These are phyloP conservation scores for Cnemophilus loriae DNA, from an alignment of 2,113 vertebrate species.

Conservation along the genomic window DNA sequence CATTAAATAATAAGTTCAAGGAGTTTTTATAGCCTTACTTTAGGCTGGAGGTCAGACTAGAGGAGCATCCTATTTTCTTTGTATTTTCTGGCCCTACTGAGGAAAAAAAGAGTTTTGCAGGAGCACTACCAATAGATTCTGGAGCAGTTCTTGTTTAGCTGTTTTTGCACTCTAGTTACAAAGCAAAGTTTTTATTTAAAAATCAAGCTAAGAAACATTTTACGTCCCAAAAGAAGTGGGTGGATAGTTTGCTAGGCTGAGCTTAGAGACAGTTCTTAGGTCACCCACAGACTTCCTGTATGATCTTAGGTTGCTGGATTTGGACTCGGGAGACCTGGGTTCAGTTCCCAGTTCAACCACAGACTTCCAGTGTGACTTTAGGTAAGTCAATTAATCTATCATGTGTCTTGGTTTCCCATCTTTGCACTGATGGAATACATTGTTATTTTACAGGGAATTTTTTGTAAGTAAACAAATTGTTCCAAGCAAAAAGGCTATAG, in stretches of 20 bases:
- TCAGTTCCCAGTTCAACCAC: constrained; percentile 63
- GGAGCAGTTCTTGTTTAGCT: not conserved
- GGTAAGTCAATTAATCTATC: constrained; percentile 46
- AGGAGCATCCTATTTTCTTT: not conserved
- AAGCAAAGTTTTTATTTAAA: not conserved
- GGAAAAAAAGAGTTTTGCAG: not conserved
- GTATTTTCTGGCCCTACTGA: not conserved
- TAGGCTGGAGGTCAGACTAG: not conserved
- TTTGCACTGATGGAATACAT: not conserved
- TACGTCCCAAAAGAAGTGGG: not conserved
- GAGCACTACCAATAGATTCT: not conserved
- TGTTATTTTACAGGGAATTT: not conserved
- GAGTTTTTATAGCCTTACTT: not conserved
- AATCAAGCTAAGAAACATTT: not conserved
- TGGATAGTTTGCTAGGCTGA: not conserved
- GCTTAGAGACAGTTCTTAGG: constrained; percentile 45
- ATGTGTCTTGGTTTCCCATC: constrained; percentile 13
- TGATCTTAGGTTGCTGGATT: constrained; percentile 68
- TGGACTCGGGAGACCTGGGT: constrained; percentile 60
- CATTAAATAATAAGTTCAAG: not conserved
- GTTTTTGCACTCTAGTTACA: not conserved
- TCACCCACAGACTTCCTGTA: constrained; percentile 61
- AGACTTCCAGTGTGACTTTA: constrained; percentile 59
- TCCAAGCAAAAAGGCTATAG: not conserved
- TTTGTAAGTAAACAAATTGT: not conserved